Conservation (phyloP, 2,888 invertebrate genomes). For the Abscondita cerata region DNA sequence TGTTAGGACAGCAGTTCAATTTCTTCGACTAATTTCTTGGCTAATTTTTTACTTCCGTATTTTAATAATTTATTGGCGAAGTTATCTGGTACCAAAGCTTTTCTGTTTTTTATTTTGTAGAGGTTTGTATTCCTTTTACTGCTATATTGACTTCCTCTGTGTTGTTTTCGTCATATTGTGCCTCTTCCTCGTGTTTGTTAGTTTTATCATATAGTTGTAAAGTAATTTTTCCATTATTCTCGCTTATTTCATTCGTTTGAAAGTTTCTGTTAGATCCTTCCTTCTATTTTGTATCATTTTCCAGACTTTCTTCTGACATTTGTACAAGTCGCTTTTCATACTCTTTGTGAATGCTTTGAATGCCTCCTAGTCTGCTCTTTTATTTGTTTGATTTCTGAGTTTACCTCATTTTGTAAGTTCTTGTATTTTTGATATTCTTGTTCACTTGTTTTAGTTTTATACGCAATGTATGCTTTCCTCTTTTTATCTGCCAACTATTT, state of each 20-base stretch:
- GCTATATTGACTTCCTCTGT: not conserved
- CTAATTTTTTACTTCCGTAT: not conserved
- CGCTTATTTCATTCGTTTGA: not conserved
- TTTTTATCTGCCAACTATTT: not conserved
- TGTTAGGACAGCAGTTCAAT: too few species aligned
- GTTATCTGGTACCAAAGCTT: not conserved
- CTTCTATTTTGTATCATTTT: not conserved
- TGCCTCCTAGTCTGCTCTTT: not conserved
- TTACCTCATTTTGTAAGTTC: not conserved
- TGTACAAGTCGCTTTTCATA: not conserved
- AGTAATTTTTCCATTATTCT: not conserved
- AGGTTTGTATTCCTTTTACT: too few species aligned
- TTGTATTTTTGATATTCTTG: not conserved
- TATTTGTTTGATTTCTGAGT: not conserved
- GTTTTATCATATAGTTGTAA: not conserved
- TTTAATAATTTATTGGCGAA: not conserved
- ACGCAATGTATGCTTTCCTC: not conserved
- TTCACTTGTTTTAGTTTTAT: not conserved
- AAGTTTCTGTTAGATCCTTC: not conserved
- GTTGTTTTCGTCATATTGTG: not conserved
- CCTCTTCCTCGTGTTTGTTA: slow-evolving; percentile 1
- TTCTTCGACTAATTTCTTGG: too few species aligned
- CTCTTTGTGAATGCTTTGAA: slow-evolving; percentile 1
- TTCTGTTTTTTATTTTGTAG: not conserved
- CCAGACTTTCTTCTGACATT: not conserved